Evolutionary conservation across 2,113 vertebrate genomes (phyloP).

Genomic region (Chiloscyllium plagiosum): DNA sequence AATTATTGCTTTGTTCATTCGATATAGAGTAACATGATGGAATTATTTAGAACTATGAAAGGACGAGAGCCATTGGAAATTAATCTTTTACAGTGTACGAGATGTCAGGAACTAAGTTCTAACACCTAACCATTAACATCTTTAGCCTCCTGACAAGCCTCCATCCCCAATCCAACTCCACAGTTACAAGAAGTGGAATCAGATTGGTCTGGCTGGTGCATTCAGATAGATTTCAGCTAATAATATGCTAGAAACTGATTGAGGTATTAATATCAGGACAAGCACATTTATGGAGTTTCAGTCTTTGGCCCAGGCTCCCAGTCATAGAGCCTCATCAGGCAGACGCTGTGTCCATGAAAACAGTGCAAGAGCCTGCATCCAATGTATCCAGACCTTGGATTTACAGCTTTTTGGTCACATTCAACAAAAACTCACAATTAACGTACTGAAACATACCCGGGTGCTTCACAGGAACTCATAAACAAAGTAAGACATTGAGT

Average conservation of each 20-base stretch:
- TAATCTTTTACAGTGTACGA: not conserved
- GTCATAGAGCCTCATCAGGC: not conserved
- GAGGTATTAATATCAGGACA: not conserved
- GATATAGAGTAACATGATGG: not conserved
- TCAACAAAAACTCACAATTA: too few species aligned
- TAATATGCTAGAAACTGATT: not conserved
- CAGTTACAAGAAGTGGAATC: not conserved
- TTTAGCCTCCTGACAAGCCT: too few species aligned
- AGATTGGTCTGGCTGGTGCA: not conserved
- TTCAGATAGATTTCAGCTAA: not conserved
- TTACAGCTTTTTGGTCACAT: too few species aligned
- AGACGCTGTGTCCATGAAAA: not conserved
- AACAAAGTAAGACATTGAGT: too few species aligned
- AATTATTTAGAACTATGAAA: not conserved
- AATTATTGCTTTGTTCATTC: not conserved
- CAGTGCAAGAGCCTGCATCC: not conserved
- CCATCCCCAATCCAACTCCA: too few species aligned
- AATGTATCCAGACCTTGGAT: not conserved
- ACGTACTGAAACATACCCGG: too few species aligned
- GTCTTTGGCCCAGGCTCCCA: not conserved
- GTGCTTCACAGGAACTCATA: too few species aligned
- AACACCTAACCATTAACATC: not conserved
- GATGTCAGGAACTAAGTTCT: not conserved
- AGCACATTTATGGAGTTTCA: not conserved
- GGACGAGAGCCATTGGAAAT: not conserved